Base-by-base conservation (phyloP, 2,797 vertebrate species). In the Cuculus canorus region DNA sequence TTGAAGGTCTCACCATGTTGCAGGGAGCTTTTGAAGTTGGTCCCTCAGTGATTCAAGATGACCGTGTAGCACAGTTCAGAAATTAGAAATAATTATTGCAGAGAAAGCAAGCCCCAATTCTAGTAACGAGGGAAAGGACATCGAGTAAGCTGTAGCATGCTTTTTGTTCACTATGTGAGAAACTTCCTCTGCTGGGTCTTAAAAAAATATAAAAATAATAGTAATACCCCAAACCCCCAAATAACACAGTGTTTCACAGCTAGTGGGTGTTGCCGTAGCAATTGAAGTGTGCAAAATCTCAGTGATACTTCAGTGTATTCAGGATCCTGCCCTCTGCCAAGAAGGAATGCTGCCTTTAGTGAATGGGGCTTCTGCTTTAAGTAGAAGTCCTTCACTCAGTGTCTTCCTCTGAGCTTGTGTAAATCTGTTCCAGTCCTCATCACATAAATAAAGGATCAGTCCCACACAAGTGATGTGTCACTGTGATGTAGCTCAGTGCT, bases 1-100 rank as follows among this genome's bases (percentile, higher is more conserved):
- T 66, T 21, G 17, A 37, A 61, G 79, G 35, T 52, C 57, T 60
- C 69, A 14, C 19, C 9, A 1, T 24, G 1, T 23, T n/a, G 47
- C 60, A 77, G 75, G 75, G 69, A 69, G 85, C 78, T 93, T 90
- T 90, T 81, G 95, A 83, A 97, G 93, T 89, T 90, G 91, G 77
- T 75, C 33, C 33, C 68, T 52, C 64, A 47, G 41, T 76, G 92
- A 52, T 11, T 87, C 13, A 11, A 87, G 81, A 60, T 47, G 86
- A 83, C 79, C 52, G 77, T 93, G 68, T 53, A 88, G 93, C 30
- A 16, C 24, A 75, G 76, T 56, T 88, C 68, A 75, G 84, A 32
- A 80, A 39, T 33, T 2, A 61, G 45, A 59, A 80, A 7, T 32
- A 4, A 59, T 63, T n/a, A 7, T 2, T 64, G 25, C 69, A 70